Base-by-base conservation (phyloP, 2,888 invertebrate genomes). In the Sminthurides aquaticus region DNA sequence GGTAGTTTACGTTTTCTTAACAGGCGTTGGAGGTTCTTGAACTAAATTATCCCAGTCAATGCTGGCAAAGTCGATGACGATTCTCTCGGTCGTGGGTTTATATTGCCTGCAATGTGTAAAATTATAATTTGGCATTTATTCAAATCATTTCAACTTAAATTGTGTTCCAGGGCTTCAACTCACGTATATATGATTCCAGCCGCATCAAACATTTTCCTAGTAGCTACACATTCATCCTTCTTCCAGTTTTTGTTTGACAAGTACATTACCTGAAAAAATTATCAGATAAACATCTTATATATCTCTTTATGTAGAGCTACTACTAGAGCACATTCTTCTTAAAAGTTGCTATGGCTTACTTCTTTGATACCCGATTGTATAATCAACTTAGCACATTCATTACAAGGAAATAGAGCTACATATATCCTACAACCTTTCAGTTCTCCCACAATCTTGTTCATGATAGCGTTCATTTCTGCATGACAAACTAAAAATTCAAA, bases 321-420 rank as follows among this genome's bases (percentile, higher is more conserved):
- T 20, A 26, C n/a, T 11, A 63, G 1, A 27, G 64, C n/a, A 20
- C 26, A 28, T n/a, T 27, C 20, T 29, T 52, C 28, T n/a, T 43
- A 52, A 49, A 18, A 67, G 48, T 20, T 56, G 49, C 8, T 15
- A 3, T 3, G 8, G 15, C 15, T 61, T 27, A 71, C 72, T 76
- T 87, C 84, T 59, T 79, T 85, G 34, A 97, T 91, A 0, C 95
- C 91, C 1, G 93, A 87, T 77, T 99, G 98, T 74, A 98, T 93
- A 34, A 99, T 92, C 34, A 96, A 82, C 79, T 99, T 99, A 0
- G 97, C 91, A 81, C 98, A 99, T 79, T 97, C 96, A 77, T 97
- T 96, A 79, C 98, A 99, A 0, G 98, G 98, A 78, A 97, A 98
- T 22, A 95, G 79, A 0, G 87, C 89, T 0, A 94, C 91, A 77